Evolutionary conservation across 2,113 vertebrate species (phyloP).

Genomic region (Hiodon tergisus): DNA sequence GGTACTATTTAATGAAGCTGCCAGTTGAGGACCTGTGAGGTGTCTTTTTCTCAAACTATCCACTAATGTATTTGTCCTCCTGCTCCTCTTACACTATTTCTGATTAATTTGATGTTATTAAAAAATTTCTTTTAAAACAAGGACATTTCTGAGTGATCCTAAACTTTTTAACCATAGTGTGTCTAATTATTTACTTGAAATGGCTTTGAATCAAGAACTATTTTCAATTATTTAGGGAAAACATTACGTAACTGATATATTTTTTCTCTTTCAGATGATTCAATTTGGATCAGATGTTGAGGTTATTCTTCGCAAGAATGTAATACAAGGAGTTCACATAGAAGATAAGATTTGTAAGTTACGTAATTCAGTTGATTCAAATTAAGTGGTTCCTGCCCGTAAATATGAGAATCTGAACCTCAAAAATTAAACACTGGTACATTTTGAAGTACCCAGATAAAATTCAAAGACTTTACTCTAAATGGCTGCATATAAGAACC

Average conservation of each 20-base stretch:
- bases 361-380: not conserved
- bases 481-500: no score
- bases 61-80: no score
- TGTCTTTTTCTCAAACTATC: no score
- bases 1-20: no score
- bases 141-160: no score
- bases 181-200: not conserved
- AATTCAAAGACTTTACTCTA: no score
- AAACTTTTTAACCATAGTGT: not conserved
- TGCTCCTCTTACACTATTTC: no score
- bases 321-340: conserved; percentile 60
- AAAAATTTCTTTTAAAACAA: no score
- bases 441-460: not conserved
- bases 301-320: conserved; percentile 49
- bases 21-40: no score
- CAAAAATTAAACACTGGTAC: not conserved
- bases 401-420: no score
- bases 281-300: conserved; percentile 64
- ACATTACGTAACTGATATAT: not conserved
- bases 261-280: conserved; percentile 54
- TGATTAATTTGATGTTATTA: no score
- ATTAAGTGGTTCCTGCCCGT: not conserved
- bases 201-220: not conserved
- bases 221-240: not conserved
- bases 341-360: conserved; percentile 51